These are phyloP conservation scores for Zoanthus sansibaricus DNA, from an alignment of 92 coral and sea anemone genomes.

Conservation along the genomic window DNA sequence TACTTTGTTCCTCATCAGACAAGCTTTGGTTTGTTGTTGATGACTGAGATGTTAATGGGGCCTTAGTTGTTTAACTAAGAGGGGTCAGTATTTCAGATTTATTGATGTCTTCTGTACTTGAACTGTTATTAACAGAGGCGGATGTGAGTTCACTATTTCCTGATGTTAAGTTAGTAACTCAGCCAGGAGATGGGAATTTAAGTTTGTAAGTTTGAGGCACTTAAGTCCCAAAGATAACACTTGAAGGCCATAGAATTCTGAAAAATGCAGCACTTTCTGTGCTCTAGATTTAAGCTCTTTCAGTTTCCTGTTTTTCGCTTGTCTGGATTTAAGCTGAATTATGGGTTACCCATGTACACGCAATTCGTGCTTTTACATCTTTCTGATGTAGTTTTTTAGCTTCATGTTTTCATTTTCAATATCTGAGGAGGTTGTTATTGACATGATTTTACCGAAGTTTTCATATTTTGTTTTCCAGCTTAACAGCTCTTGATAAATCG, in stretches of 20 bases:
- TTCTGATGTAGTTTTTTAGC: constrained; percentile 53
- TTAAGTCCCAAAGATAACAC: constrained; percentile 39
- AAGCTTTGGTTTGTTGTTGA: background rate
- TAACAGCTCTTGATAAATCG: constrained; percentile 12
- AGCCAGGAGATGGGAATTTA: constrained; percentile 21
- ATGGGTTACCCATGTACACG: constrained; percentile 32
- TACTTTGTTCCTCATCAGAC: constrained; percentile 57
- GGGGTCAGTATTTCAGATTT: constrained; percentile 6
- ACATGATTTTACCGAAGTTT: background rate
- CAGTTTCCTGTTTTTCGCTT: constrained; percentile 58
- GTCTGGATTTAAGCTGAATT: constrained; percentile 56
- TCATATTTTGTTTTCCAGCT: constrained; percentile 37
- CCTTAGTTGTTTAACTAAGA: constrained; percentile 18
- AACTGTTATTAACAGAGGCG: constrained; percentile 15
- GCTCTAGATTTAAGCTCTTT: constrained; percentile 56
- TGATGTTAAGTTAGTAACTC: background rate
- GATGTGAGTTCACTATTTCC: background rate
- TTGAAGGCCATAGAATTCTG: constrained; percentile 51
- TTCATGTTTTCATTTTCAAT: constrained; percentile 27
- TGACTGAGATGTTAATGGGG: constrained; percentile 13
- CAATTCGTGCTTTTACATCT: constrained; percentile 50
- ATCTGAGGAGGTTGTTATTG: background rate
- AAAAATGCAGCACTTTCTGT: constrained; percentile 56
- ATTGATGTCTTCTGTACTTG: constrained; percentile 21
- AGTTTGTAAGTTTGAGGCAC: constrained; percentile 21